These are phyloP conservation scores for Ips typographus DNA, from an alignment of 1,140 invertebrate genomes.

Conservation along the genomic window DNA sequence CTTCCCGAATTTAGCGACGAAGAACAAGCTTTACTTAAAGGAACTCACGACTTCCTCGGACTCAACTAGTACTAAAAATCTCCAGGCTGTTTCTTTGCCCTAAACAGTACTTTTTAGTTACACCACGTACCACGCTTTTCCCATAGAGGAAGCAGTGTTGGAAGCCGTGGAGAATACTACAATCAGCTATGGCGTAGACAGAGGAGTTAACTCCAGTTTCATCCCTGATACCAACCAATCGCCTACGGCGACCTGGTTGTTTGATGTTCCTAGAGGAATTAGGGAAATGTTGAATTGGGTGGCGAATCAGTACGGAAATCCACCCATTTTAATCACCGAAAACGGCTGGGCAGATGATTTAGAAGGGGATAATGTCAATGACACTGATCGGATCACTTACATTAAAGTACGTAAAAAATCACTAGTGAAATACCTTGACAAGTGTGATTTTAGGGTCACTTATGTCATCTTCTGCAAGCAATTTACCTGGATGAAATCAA, in stretches of 20 bases:
- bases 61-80: slow-evolving; percentile 35
- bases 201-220: background rate
- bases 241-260: slow-evolving; percentile 7
- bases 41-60: slow-evolving; percentile 46
- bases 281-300: slow-evolving; percentile 59
- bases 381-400: slow-evolving; percentile 56
- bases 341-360: slow-evolving; percentile 53
- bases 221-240: slow-evolving; percentile 2
- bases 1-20: slow-evolving; percentile 62
- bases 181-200: slow-evolving; percentile 8
- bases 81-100: background rate
- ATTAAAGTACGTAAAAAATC: background rate
- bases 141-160: background rate
- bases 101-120: slow-evolving; percentile 20
- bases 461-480: slow-evolving; percentile 28
- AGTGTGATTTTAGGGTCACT: slow-evolving; percentile 32
- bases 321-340: slow-evolving; percentile 60
- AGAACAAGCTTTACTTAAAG: slow-evolving; percentile 60
- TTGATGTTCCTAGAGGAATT: slow-evolving; percentile 57
- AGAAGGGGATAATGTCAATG: slow-evolving; percentile 54
- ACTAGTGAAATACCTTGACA: background rate
- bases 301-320: slow-evolving; percentile 56
- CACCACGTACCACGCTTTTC: slow-evolving; percentile 12
- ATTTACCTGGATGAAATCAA: slow-evolving; percentile 41
- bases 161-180: background rate